A percentile compares a stretch with the other conserved stretches of the same genome.
Evolutionary conservation across 2,113 vertebrate species (phyloP).

Genomic region (Mesembrinibis cayennensis): DNA sequence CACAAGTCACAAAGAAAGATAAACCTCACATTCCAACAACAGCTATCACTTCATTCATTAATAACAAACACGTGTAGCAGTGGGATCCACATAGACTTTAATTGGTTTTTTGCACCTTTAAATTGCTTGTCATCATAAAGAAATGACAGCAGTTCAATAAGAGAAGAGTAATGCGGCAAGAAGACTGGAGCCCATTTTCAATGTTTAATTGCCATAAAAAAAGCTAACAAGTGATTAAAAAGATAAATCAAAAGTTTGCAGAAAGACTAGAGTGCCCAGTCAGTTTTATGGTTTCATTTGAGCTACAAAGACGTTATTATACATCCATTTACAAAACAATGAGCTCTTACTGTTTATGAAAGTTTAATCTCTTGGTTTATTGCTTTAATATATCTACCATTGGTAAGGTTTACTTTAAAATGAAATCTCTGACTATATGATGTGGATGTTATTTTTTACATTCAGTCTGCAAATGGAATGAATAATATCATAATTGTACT

Average conservation of each 20-base stretch:
- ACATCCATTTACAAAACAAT: constrained; percentile 90
- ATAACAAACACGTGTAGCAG: constrained; percentile 67
- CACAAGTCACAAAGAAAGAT: not conserved
- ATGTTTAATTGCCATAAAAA: constrained; percentile 72
- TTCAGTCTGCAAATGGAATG: constrained; percentile 65
- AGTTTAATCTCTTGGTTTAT: constrained; percentile 85
- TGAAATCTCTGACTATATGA: constrained; percentile 73
- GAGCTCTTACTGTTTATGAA: constrained; percentile 84
- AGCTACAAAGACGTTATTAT: constrained; percentile 80
- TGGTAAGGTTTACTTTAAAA: constrained; percentile 79
- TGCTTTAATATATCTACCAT: constrained; percentile 82
- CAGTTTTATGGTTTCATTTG: constrained; percentile 79
- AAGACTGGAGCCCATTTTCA: constrained; percentile 57
- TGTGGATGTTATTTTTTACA: constrained; percentile 69
- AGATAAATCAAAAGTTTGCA: constrained; percentile 82
- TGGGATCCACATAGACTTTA: constrained; percentile 46
- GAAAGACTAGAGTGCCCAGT: constrained; percentile 64
- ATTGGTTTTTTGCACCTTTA: constrained; percentile 74
- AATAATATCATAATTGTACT: constrained; percentile 76
- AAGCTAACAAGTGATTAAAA: constrained; percentile 77
- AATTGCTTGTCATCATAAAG: constrained; percentile 72
- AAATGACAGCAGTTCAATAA: constrained; percentile 73
- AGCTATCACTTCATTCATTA: constrained; percentile 55
- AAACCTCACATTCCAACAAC: constrained; percentile 30
- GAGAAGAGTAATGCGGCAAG: constrained; percentile 52